phyloP scores from a whole-genome alignment of 2,113 vertebrate genomes.

The Rhynchomys soricoides region DNA sequence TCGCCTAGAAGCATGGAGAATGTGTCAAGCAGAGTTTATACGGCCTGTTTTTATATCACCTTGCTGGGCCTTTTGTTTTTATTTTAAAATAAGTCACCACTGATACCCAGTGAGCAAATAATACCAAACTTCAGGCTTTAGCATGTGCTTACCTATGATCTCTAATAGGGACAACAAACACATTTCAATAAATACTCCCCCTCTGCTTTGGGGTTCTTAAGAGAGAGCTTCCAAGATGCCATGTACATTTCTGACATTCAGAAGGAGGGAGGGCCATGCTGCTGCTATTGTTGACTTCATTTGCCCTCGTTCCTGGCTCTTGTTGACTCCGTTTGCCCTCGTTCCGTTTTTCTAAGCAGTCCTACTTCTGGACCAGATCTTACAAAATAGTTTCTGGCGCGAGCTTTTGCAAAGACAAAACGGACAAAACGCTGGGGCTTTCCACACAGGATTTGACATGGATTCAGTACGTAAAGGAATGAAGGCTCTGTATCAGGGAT shows the following conservation, averaged over 20 bases:
- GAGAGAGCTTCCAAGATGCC: not conserved
- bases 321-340: not conserved
- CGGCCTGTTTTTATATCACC: slow-evolving; percentile 2
- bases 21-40: slow-evolving; percentile 13
- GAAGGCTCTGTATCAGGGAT: not conserved
- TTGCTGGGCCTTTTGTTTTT: not conserved
- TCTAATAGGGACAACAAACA: not conserved
- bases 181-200: not conserved
- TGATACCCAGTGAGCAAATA: not conserved
- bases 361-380: not conserved
- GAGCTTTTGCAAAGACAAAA: not conserved
- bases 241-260: not conserved
- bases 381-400: not conserved
- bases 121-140: not conserved
- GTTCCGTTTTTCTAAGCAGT: not conserved
- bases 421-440: not conserved
- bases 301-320: not conserved
- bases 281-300: no score
- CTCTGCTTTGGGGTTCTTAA: not conserved
- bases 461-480: not conserved
- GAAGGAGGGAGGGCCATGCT: not conserved
- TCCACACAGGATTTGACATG: not conserved
- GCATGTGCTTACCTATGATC: not conserved
- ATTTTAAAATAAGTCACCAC: not conserved
- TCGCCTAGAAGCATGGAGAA: not conserved